Evolutionary conservation across 2,797 vertebrate species (phyloP).

Genomic region (Myotis vivesi): DNA sequence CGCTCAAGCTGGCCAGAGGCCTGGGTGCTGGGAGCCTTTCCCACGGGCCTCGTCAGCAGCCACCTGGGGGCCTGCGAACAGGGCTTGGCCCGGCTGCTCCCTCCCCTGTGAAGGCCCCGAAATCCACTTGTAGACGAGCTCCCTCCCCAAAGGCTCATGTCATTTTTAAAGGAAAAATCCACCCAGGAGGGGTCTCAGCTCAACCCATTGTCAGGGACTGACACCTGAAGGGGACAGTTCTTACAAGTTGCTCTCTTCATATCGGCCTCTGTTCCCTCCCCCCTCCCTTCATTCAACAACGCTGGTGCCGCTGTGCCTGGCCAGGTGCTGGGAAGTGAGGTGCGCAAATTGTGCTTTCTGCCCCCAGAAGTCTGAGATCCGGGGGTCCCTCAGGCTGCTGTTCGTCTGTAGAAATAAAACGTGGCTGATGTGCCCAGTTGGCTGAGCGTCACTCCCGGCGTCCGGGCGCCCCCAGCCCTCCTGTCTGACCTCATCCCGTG

Average conservation of each 20-base stretch:
- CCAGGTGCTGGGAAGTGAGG: not conserved
- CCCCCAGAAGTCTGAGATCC: not conserved
- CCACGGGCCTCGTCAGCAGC: not conserved
- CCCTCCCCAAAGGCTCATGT: not conserved
- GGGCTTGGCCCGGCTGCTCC: too few species aligned
- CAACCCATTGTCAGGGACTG: not conserved
- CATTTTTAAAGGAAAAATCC: not conserved
- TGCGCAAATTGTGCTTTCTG: accelerated
- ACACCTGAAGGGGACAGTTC: not conserved
- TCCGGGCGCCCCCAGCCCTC: accelerated
- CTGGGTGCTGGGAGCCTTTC: not conserved
- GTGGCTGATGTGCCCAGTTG: accelerated
- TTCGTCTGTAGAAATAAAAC: not conserved
- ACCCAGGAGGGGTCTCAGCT: not conserved
- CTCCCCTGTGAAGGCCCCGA: not conserved
- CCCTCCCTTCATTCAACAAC: accelerated
- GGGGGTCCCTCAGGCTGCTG: not conserved
- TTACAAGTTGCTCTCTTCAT: accelerated
- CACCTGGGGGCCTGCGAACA: accelerated
- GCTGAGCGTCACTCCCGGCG: not conserved
- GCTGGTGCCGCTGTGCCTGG: accelerated
- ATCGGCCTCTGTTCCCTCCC: not conserved
- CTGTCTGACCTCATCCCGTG: not conserved
- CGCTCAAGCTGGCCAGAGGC: not conserved
- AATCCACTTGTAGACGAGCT: accelerated